Conservation (phyloP, 2,888 invertebrate genomes). For the Melanotus villosus region DNA sequence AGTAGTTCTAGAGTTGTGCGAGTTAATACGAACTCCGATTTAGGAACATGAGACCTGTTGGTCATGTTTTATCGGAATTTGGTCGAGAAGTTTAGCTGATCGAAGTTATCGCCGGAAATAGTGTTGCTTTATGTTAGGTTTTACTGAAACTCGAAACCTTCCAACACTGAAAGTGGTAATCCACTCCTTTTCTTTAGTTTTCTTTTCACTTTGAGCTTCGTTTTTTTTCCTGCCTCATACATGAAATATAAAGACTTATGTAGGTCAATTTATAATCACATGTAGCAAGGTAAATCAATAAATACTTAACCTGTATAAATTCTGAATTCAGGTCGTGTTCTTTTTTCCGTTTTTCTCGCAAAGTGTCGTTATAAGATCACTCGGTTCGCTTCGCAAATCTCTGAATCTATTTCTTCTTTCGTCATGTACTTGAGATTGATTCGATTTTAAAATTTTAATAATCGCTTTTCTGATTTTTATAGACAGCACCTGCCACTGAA, state of each 20-base stretch:
- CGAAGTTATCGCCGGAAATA: conserved; percentile 7
- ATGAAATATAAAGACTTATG: conserved; percentile 7
- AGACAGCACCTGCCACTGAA: too few relatives aligned
- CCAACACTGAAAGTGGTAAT: background rate
- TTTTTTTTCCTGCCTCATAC: background rate
- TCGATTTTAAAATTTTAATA: too few relatives aligned
- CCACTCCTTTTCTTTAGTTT: too few relatives aligned
- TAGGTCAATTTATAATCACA: conserved; percentile 29
- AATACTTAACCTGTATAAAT: conserved; percentile 12
- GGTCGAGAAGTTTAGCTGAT: background rate
- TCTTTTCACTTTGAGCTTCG: background rate
- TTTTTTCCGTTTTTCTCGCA: background rate
- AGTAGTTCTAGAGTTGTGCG: background rate
- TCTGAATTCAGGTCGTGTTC: background rate
- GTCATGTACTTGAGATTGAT: too few relatives aligned
- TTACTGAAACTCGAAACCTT: background rate
- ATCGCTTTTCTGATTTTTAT: too few relatives aligned
- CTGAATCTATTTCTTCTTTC: too few relatives aligned
- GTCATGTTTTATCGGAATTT: conserved; percentile 5
- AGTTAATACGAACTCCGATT: background rate
- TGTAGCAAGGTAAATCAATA: conserved; percentile 9
- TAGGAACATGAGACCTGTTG: conserved; percentile 6
- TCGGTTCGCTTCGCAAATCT: too few relatives aligned
- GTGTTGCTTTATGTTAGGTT: background rate
- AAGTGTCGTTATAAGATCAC: background rate